phyloP scores from a whole-genome alignment of 2,888 invertebrate species.

The Clusia tigrina region DNA sequence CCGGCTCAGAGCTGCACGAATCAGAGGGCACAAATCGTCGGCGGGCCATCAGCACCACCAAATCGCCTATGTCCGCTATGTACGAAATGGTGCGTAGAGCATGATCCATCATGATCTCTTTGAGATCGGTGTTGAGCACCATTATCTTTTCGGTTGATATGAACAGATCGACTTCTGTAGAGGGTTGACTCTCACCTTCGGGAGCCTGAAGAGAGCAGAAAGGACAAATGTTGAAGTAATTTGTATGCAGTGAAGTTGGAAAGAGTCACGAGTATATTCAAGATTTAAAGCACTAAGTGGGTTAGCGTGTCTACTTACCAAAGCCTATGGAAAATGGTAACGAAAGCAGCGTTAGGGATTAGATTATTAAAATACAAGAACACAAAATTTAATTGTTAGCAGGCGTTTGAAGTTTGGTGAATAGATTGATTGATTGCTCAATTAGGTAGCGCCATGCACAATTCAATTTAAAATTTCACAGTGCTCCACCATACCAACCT shows the following conservation, averaged over 20 bases:
- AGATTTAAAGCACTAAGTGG: conserved; percentile 5
- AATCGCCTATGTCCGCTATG: conserved; percentile 98
- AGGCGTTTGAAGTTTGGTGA: no score
- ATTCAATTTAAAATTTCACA: background rate
- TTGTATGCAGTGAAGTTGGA: background rate
- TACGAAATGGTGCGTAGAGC: conserved; percentile 97
- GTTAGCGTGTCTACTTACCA: conserved; percentile 46
- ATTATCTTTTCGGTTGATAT: conserved; percentile 99
- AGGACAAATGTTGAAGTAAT: no score
- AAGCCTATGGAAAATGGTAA: conserved; percentile 44
- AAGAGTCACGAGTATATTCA: background rate
- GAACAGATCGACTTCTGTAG: conserved; percentile 98
- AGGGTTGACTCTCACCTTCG: conserved; percentile 97
- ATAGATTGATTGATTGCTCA: background rate
- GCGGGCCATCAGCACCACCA: conserved; percentile 97
- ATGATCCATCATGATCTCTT: conserved; percentile 99
- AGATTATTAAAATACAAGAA: no score
- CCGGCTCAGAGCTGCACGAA: conserved; percentile 56
- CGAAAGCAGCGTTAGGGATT: conserved; percentile 7
- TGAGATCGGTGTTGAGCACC: conserved; percentile 98
- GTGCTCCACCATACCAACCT: conserved; percentile 84
- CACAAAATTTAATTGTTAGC: no score
- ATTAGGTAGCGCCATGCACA: background rate
- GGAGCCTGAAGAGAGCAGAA: conserved; percentile 76
- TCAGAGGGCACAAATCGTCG: conserved; percentile 91